These are phyloP conservation scores for Aphaenogaster floridana DNA, from an alignment of 1,140 invertebrate species.

Conservation along the genomic window DNA sequence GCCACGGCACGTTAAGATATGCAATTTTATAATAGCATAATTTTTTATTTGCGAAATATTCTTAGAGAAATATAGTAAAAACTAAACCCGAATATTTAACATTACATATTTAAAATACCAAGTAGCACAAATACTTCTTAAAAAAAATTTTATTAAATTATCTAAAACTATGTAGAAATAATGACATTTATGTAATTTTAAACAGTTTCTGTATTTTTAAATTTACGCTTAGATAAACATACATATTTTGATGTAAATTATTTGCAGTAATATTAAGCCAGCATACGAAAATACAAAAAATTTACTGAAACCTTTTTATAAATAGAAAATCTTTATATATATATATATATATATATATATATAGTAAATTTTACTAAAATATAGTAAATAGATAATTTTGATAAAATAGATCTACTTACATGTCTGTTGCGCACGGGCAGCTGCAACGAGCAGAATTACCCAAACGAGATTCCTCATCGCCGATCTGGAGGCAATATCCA, in stretches of 20 bases:
- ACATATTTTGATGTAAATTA: conserved; percentile 4
- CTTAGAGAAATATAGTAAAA: background rate
- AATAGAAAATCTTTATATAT: background rate
- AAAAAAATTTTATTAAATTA: conserved; percentile 2
- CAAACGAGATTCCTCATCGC: conserved; percentile 55
- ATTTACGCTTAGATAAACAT: background rate
- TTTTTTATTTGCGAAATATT: conserved; percentile 15
- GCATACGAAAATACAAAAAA: background rate
- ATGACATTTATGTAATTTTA: background rate
- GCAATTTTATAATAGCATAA: background rate
- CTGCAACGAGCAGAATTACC: conserved; percentile 26
- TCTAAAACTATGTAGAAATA: background rate
- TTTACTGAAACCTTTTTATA: background rate
- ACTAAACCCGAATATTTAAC: background rate
- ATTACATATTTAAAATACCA: background rate
- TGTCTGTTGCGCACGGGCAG: conserved; percentile 15
- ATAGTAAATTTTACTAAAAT: background rate
- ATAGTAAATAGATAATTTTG: background rate
- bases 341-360: too few relatives aligned
- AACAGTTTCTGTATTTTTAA: background rate
- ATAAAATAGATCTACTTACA: conserved; percentile 43
- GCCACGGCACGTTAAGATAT: background rate
- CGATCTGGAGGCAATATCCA: conserved; percentile 26
- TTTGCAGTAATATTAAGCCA: background rate
- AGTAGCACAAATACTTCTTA: background rate